phyloP scores from a whole-genome alignment of 2,888 invertebrate species.

The Ectobius pallidus region DNA sequence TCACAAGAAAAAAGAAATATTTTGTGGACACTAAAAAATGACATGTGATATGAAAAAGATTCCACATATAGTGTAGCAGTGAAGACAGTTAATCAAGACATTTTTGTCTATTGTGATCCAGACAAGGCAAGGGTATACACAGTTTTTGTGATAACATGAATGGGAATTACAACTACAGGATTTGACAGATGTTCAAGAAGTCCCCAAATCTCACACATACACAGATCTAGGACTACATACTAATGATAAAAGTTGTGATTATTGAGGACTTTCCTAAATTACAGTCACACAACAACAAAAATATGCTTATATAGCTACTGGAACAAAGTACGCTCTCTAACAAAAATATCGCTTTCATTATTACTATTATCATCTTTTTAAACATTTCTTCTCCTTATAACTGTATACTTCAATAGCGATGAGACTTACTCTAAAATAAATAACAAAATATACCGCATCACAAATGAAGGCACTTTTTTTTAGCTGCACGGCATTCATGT shows the following conservation, averaged over 20 bases:
- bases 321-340: conserved; percentile 28
- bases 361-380: conserved; percentile 7
- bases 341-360: conserved; percentile 25
- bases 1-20: neutral
- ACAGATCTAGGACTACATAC: too few species aligned
- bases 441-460: conserved; percentile 40
- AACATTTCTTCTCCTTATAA: conserved; percentile 4
- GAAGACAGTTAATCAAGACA: conserved; percentile 27
- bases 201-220: neutral
- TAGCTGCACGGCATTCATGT: conserved; percentile 33
- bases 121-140: neutral
- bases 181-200: conserved; percentile 26
- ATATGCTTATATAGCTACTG: neutral
- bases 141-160: too few species aligned
- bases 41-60: neutral
- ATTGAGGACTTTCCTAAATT: neutral
- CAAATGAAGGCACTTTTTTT: conserved; percentile 43
- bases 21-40: neutral
- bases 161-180: neutral
- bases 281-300: conserved; percentile 4
- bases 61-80: too few species aligned
- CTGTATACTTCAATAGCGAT: conserved; percentile 11
- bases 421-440: conserved; percentile 38
- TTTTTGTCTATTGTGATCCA: conserved; percentile 4
- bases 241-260: neutral